These are phyloP conservation scores for Aradus depressus DNA, from an alignment of 2,888 invertebrate species.

Conservation along the genomic window DNA sequence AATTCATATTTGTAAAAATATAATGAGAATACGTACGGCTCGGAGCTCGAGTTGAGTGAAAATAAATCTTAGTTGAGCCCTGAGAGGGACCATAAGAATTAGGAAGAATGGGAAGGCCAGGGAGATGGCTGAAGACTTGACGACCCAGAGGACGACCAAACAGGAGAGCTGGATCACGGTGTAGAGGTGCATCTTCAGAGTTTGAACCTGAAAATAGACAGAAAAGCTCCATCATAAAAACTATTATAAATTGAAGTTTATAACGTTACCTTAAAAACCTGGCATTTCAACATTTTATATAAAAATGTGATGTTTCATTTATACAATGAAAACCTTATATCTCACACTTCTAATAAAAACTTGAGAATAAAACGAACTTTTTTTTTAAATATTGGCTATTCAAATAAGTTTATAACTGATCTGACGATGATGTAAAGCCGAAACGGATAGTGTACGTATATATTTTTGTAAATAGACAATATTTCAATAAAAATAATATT, in stretches of 20 bases:
- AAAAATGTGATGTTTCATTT: too few species aligned
- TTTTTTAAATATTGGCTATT: too few species aligned
- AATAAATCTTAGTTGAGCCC: conserved; percentile 56
- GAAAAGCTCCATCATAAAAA: too few species aligned
- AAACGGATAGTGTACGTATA: too few species aligned
- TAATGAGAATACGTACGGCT: conserved; percentile 53
- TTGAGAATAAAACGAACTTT: too few species aligned
- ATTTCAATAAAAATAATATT: too few species aligned
- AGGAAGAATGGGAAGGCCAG: conserved; percentile 90
- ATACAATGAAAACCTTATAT: neutral
- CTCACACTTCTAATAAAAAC: neutral
- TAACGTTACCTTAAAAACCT: too few species aligned
- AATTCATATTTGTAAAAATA: neutral
- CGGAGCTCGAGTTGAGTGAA: conserved; percentile 73
- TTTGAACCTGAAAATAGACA: conserved; percentile 55
- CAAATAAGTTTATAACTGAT: too few species aligned
- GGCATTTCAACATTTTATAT: too few species aligned
- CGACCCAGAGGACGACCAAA: conserved; percentile 67
- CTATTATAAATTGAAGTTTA: too few species aligned
- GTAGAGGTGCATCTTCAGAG: conserved; percentile 83
- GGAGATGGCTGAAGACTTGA: conserved; percentile 81
- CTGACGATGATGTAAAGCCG: too few species aligned
- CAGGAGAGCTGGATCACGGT: conserved; percentile 75
- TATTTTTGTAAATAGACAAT: too few species aligned
- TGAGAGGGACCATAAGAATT: conserved; percentile 78